Conservation (phyloP, 2,797 vertebrate species). For the Myotis planiceps region DNA sequence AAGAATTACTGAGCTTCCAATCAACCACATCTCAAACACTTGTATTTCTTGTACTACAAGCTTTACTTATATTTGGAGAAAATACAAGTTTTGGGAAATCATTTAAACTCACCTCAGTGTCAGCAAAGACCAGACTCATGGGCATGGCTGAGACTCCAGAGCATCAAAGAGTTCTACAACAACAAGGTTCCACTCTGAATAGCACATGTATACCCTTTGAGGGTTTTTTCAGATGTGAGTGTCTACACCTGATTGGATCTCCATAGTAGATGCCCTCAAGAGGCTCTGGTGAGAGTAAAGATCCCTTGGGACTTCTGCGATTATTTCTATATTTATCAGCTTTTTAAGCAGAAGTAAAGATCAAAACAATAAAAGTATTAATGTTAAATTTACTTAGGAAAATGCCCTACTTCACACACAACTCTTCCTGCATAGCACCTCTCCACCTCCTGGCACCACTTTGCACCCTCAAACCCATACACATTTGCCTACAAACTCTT, state of each 20-base stretch:
- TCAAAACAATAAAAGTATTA: not conserved
- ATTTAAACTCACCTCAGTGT: slow-evolving; percentile 36
- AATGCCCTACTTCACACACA: not conserved
- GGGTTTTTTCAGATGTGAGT: not conserved
- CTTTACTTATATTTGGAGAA: not conserved
- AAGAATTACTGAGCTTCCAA: not conserved
- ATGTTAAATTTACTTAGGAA: not conserved
- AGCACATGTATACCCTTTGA: not conserved
- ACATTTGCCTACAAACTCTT: not conserved
- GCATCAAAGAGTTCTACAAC: not conserved
- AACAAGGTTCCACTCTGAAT: not conserved
- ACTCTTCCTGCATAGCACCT: not conserved
- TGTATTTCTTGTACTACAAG: not conserved
- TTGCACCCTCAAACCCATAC: not conserved
- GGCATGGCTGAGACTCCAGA: slow-evolving; percentile 40
- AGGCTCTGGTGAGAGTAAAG: not conserved
- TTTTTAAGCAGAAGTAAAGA: not conserved
- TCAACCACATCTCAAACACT: not conserved
- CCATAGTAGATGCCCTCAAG: not conserved
- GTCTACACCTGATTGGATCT: not conserved
- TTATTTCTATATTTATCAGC: not conserved
- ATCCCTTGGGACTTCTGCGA: slow-evolving; percentile 31
- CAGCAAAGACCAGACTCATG: not conserved
- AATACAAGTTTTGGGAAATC: not conserved
- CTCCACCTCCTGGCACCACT: not conserved